Percentiles rank a stretch among this genome's conserved stretches.
phyloP scores from a whole-genome alignment of 2,797 vertebrate genomes.

The Holocentrus rufus region DNA sequence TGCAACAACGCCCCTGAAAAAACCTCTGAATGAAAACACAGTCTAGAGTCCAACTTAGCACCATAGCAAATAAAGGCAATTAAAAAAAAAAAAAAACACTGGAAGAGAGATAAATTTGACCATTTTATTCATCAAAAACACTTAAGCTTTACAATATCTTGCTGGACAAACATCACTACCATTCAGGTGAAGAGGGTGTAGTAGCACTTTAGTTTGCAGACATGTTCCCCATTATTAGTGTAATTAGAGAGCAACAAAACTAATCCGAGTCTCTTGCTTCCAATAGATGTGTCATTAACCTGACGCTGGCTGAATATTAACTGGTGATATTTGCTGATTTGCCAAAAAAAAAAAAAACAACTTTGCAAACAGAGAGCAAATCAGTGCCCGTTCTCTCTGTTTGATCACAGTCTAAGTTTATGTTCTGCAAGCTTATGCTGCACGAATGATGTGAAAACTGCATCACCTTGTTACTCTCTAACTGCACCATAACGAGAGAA shows the following conservation, averaged over 20 bases:
- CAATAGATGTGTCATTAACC: too few species aligned
- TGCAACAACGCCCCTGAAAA: neutral
- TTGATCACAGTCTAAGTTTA: neutral
- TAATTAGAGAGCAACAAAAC: slow-evolving; percentile 4
- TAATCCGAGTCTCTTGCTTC: too few species aligned
- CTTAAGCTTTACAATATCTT: slow-evolving; percentile 30
- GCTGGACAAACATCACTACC: slow-evolving; percentile 31
- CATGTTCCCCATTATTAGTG: slow-evolving; percentile 5
- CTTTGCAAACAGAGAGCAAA: neutral
- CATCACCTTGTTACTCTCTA: neutral
- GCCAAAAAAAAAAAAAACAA: neutral
- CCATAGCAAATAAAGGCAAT: neutral
- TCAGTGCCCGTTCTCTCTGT: neutral
- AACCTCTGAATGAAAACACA: neutral
- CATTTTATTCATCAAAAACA: slow-evolving; percentile 56
- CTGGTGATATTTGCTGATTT: neutral
- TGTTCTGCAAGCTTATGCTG: neutral
- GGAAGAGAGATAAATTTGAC: slow-evolving; percentile 3
- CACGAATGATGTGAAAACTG: too few species aligned
- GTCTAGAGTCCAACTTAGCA: neutral
- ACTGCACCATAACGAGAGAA: neutral
- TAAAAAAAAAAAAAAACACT: neutral
- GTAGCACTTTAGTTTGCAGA: slow-evolving; percentile 12
- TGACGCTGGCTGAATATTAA: neutral
- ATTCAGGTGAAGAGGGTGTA: neutral